A percentile compares a stretch with the other conserved stretches of the same genome.
These are phyloP conservation scores for Drosophila nebulosa DNA, from an alignment of 1,140 invertebrate species.

Conservation along the genomic window DNA sequence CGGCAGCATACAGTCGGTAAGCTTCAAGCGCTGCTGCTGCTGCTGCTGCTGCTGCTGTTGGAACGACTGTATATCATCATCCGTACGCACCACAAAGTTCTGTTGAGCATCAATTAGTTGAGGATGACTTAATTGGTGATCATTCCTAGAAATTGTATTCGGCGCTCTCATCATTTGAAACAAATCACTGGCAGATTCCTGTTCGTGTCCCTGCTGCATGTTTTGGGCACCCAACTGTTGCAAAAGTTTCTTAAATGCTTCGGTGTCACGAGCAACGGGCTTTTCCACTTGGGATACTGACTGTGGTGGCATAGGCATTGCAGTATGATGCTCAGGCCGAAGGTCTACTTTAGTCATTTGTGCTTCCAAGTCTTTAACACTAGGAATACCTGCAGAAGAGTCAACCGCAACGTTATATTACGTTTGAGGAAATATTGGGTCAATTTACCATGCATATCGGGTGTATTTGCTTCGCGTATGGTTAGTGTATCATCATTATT, in stretches of 20 bases:
- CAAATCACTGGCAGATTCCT: neutral
- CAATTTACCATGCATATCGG: conserved; percentile 41
- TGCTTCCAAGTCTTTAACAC: conserved; percentile 65
- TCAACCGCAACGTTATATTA: neutral
- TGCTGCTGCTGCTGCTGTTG: neutral
- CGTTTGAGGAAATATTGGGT: neutral
- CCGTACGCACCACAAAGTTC: neutral
- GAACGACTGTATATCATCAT: neutral
- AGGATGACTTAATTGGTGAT: neutral
- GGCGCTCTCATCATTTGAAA: conserved; percentile 11
- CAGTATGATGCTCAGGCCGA: conserved; percentile 15
- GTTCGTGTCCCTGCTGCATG: conserved; percentile 1
- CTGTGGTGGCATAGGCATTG: neutral
- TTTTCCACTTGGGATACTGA: conserved; percentile 26
- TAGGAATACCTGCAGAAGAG: conserved; percentile 48
- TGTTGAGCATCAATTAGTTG: conserved; percentile 9
- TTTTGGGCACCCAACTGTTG: conserved; percentile 53
- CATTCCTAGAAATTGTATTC: neutral
- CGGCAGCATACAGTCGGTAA: neutral
- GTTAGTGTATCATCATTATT: conserved; percentile 5
- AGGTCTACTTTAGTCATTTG: conserved; percentile 66
- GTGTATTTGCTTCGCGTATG: neutral
- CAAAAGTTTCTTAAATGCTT: conserved; percentile 57
- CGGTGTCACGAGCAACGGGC: conserved; percentile 46
- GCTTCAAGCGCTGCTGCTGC: neutral